Conservation (phyloP, 2,888 invertebrate species). For the Sesia apiformis region DNA sequence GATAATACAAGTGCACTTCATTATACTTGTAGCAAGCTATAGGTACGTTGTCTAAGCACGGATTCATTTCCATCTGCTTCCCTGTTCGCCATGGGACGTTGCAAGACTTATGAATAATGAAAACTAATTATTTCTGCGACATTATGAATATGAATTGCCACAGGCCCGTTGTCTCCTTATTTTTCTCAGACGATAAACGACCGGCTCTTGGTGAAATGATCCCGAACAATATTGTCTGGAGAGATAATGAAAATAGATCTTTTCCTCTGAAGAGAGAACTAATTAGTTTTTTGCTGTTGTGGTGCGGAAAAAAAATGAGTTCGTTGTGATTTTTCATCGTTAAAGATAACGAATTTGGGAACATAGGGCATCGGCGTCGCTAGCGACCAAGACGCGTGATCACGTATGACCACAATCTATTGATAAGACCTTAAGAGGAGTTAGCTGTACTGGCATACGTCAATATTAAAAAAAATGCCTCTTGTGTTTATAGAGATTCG, state of each 20-base stretch:
- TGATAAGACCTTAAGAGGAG: no score
- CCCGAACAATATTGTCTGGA: conserved; percentile 4
- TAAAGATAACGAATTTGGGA: no score
- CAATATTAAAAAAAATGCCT: no score
- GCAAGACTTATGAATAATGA: conserved; percentile 5
- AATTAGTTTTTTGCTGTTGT: conserved; percentile 1
- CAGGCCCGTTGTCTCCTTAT: conserved; percentile 2
- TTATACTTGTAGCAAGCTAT: no score
- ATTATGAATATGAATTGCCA: conserved; percentile 4
- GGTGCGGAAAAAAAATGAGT: not conserved
- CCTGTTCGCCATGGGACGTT: not conserved
- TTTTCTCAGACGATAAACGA: conserved; percentile 6
- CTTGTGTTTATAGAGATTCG: no score
- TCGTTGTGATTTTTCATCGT: no score
- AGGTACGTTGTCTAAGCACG: not conserved
- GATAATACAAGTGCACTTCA: no score
- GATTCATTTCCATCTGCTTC: conserved; percentile 5
- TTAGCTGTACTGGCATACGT: no score
- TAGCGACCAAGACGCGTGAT: no score
- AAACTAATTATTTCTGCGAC: conserved; percentile 4
- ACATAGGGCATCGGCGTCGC: no score
- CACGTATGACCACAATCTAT: no score
- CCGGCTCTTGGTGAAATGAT: conserved; percentile 2
- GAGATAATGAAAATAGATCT: conserved; percentile 4
- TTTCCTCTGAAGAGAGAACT: not conserved